phyloP scores from a whole-genome alignment of 2,113 vertebrate species.

The Eurystomus gularis region DNA sequence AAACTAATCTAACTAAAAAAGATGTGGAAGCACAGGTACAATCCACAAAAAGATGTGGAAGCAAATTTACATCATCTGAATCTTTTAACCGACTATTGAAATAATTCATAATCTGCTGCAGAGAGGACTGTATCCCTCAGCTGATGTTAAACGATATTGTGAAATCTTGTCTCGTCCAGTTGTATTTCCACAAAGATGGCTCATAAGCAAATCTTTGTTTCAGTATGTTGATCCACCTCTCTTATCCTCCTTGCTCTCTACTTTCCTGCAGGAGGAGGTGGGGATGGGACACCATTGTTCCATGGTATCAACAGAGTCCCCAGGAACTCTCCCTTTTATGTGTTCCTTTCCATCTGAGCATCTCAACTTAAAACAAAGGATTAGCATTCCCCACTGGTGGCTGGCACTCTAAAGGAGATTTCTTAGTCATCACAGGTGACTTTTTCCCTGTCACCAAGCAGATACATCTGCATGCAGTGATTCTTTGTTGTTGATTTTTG shows the following conservation, averaged over 20 bases:
- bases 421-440: neutral
- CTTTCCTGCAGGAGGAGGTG: neutral
- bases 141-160: neutral
- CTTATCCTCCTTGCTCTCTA: neutral
- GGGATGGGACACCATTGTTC: fast-evolving
- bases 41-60: neutral
- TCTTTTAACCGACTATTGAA: neutral
- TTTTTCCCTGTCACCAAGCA: neutral
- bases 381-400: neutral
- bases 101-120: neutral
- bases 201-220: neutral
- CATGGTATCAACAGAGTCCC: neutral
- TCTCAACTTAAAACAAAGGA: neutral
- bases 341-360: neutral
- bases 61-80: neutral
- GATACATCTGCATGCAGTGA: neutral
- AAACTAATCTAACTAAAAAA: neutral
- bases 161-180: neutral
- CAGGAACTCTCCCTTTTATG: neutral
- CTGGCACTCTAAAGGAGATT: neutral
- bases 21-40: neutral
- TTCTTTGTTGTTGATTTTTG: neutral
- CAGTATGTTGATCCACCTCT: neutral
- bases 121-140: fast-evolving
- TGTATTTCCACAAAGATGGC: neutral